A percentile compares a stretch with the other conserved stretches of the same genome.
Evolutionary conservation across 2,888 invertebrate species (phyloP).

Genomic region (Xylota sylvarum): DNA sequence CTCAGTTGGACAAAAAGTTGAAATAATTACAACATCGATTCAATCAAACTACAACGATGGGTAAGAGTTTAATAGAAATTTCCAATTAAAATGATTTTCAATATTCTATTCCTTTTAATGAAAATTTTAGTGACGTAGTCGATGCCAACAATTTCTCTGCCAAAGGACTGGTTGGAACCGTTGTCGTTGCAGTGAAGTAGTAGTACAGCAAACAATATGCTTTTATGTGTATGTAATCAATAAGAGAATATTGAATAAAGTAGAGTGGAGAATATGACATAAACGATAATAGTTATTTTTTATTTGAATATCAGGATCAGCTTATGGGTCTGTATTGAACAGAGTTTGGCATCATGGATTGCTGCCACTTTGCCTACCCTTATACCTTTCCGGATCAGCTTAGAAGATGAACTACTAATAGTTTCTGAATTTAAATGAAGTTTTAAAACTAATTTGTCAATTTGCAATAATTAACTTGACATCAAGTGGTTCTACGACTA

Average conservation of each 20-base stretch:
- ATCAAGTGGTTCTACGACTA: too few species aligned
- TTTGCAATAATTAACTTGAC: too few species aligned
- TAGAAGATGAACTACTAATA: too few species aligned
- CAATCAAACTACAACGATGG: constrained; percentile 82
- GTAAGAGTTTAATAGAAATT: constrained; percentile 73
- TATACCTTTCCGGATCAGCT: too few species aligned
- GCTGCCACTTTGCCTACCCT: too few species aligned
- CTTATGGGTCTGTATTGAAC: too few species aligned
- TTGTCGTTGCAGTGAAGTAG: constrained; percentile 79
- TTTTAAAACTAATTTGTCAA: too few species aligned
- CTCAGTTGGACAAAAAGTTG: constrained; percentile 79
- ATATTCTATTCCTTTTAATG: constrained; percentile 4
- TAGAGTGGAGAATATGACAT: not conserved
- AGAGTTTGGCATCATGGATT: too few species aligned
- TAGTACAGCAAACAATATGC: too few species aligned
- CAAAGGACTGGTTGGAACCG: constrained; percentile 81
- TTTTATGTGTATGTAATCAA: not conserved
- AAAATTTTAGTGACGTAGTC: constrained; percentile 79
- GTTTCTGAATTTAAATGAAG: too few species aligned
- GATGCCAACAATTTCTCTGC: constrained; percentile 79
- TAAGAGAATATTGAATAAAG: not conserved
- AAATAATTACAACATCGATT: constrained; percentile 83
- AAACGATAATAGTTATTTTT: too few species aligned
- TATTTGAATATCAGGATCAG: too few species aligned
- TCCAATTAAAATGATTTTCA: not conserved